Evolutionary conservation across 2,888 invertebrate genomes (phyloP).

Genomic region (Tiliacea aurago): DNA sequence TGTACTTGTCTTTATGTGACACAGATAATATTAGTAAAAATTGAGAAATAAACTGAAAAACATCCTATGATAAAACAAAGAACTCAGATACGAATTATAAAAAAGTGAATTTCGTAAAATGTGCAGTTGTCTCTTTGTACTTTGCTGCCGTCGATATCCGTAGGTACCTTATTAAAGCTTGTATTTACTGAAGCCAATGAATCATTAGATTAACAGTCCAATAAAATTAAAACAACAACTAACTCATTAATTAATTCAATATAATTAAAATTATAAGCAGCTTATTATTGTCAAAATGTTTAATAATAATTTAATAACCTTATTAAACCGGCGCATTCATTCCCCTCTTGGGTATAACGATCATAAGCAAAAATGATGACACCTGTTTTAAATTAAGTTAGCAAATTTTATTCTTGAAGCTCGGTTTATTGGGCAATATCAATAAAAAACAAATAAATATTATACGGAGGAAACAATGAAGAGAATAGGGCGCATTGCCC

Average conservation of each 20-base stretch:
- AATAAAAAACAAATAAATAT: slow-evolving; percentile 71
- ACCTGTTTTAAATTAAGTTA: slow-evolving; percentile 66
- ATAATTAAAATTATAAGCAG: slow-evolving; percentile 4
- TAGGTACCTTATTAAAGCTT: neutral
- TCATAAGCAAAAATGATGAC: slow-evolving; percentile 66
- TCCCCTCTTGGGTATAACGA: slow-evolving; percentile 38
- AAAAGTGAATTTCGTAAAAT: too few relatives aligned
- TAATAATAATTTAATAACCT: slow-evolving; percentile 14
- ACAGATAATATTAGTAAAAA: too few relatives aligned
- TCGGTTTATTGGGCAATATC: slow-evolving; percentile 67
- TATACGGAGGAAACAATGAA: slow-evolving; percentile 62
- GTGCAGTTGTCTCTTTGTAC: too few relatives aligned
- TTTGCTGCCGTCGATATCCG: neutral
- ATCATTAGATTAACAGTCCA: neutral
- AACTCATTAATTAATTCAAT: neutral
- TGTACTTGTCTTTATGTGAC: too few relatives aligned
- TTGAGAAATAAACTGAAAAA: too few relatives aligned
- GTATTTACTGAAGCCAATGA: neutral
- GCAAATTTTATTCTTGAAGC: slow-evolving; percentile 63
- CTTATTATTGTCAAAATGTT: slow-evolving; percentile 15
- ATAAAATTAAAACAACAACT: neutral
- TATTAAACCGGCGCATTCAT: slow-evolving; percentile 52
- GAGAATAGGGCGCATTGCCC: slow-evolving; percentile 44
- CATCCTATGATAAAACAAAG: too few relatives aligned
- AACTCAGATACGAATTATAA: too few relatives aligned